phyloP scores from a whole-genome alignment of 2,888 invertebrate species.

The Ferrisia virgata region DNA sequence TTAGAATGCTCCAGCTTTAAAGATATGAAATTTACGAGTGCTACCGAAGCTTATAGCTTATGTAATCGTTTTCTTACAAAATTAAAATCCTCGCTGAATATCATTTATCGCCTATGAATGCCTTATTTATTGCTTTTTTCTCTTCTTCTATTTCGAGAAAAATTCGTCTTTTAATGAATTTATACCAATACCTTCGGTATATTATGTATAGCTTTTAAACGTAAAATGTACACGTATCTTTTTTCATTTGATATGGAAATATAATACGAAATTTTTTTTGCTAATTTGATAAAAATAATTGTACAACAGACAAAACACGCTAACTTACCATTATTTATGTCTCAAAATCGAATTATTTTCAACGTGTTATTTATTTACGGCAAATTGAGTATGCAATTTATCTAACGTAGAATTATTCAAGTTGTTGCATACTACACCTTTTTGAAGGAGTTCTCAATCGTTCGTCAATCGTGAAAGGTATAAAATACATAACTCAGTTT shows the following conservation, averaged over 20 bases:
- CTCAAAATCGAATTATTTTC: too few relatives aligned
- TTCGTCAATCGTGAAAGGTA: too few relatives aligned
- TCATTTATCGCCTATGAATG: neutral
- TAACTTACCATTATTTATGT: too few relatives aligned
- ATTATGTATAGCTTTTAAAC: too few relatives aligned
- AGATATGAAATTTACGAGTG: constrained; percentile 30
- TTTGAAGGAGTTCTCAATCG: too few relatives aligned
- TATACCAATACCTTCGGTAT: neutral
- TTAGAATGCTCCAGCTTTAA: constrained; percentile 27
- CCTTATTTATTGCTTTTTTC: neutral
- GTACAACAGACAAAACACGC: neutral
- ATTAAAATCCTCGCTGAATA: neutral
- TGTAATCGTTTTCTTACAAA: constrained; percentile 4
- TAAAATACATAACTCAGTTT: too few relatives aligned
- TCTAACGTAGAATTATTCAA: neutral
- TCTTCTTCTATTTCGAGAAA: neutral
- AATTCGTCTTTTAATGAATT: neutral
- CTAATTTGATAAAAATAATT: too few relatives aligned
- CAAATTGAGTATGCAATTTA: constrained; percentile 6
- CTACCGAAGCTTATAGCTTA: neutral
- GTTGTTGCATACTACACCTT: too few relatives aligned
- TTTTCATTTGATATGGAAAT: too few relatives aligned
- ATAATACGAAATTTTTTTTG: too few relatives aligned
- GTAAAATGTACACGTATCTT: too few relatives aligned
- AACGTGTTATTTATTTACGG: neutral